Evolutionary conservation across 2,113 vertebrate species (phyloP), one percentile per base, ranked within the genome.

Genomic region (Notarius quadriscutis): DNA sequence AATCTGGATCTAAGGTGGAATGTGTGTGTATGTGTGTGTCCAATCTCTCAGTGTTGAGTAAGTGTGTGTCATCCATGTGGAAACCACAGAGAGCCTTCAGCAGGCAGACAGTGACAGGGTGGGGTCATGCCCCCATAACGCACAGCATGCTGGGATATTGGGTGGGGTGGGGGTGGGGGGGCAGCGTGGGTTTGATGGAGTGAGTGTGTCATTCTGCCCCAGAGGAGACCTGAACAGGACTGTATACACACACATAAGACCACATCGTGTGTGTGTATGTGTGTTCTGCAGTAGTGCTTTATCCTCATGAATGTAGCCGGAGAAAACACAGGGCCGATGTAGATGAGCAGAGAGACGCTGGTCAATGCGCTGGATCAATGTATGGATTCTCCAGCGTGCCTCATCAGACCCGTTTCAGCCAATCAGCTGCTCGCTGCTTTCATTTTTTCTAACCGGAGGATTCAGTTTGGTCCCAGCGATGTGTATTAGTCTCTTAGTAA

Each of bases 311-410:
- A 69, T 55, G 25, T 84, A 62, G 48, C 62, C 30, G 62, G 53
- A 80, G 27, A 67, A 81, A 82, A 82, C 63, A 18, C 65, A 71
- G 34, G 30, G 41, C 69, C 55, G 77, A 88, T 81, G 81, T 82
- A 89, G 81, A 75, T 84, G 84, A 82, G 84, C 78, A 55, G 50
- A 82, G 69, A 82, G 69, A 67, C 22, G 15, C 58, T 72, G 74
- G n/a, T 88, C 89, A 86, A 88, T 84, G 84, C 69, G 0, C 71
- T 6, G 6, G 81, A 81, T 90, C 89, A 48, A 88, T 90, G 87
- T 83, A 86, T 88, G 75, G 84, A 90, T 90, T 81, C 57, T 57
- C 48, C 81, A 58, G 84, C 71, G 18, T 30, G 41, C 72, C 58
- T 67, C 86, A 86, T 90, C 81, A 80, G 77, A 65, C 84, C 71